Evolutionary conservation across 2,888 invertebrate species (phyloP), one percentile per base, ranked within the genome.

Genomic region (Lycocerus yunnanus): DNA sequence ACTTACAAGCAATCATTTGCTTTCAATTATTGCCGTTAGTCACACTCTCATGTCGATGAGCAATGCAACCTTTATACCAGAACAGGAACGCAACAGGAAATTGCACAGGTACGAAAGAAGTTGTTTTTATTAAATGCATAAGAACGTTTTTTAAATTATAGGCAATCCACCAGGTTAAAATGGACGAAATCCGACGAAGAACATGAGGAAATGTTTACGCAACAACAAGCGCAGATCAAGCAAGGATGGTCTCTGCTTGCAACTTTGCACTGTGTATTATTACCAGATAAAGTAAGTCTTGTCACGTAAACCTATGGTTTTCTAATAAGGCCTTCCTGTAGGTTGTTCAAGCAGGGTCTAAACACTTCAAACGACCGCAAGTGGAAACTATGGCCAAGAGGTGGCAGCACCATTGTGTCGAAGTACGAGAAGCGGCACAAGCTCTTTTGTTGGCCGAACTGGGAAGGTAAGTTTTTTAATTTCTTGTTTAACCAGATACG

Each of bases 1-100:
- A 0, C 88, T 99, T 21, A 98, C 98, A 1, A 98, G 98, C 14
- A 97, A 97, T 88, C 99, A 99, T 87, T 90, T 99, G 77, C 89
- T 99, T 79, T 94, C 98, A 70, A 93, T 99, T 77, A 97, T 99
- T 69, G 95, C 98, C 0, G 90, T 98, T 72, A 95, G 98, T 68
- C 98, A 99, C 88, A 99, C 99, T 0, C 90, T 99, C 68, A 97
- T 99, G 97, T 96, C 97, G 0, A 98, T 99, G 97, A 96, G 94
- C 85, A 97, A 96, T 83, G 97, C 97, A 27, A 95, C 96, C 59
- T 97, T 98, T 87, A 92, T 97, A 77, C 94, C 95, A 0, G 96
- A 96, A 82, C 95, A 94, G 85, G 96, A 96, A 84, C 89, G 94
- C 72, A 93, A 92, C 79, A 90, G 95, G 78, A 93, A 94, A 83